Evolutionary conservation across 2,888 invertebrate genomes (phyloP).

Genomic region (Hoplodrina blanda): DNA sequence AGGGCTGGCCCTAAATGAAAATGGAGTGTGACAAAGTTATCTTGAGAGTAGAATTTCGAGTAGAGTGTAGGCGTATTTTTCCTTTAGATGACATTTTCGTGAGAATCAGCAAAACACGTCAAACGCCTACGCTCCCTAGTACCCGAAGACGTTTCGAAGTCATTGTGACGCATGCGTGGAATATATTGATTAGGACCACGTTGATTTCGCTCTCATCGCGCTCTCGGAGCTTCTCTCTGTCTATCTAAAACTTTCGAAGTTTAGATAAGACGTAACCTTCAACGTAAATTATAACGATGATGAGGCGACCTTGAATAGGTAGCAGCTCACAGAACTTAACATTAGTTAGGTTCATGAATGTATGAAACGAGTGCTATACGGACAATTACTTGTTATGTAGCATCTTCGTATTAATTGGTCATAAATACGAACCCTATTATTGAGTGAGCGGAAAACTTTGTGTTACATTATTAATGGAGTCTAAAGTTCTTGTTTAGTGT

Average conservation of each 20-base stretch:
- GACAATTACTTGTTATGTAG: constrained; percentile 36
- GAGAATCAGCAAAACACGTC: constrained; percentile 59
- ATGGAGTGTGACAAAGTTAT: constrained; percentile 12
- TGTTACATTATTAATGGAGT: constrained; percentile 31
- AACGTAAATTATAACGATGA: constrained; percentile 26
- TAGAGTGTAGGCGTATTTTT: constrained; percentile 16
- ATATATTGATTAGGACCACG: constrained; percentile 84
- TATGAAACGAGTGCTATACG: constrained; percentile 46
- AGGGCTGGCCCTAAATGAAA: constrained; percentile 34
- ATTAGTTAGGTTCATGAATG: constrained; percentile 41
- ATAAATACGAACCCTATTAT: constrained; percentile 39
- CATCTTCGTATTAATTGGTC: constrained; percentile 50
- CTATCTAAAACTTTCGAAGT: constrained; percentile 50
- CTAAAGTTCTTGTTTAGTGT: constrained; percentile 37
- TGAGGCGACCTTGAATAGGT: constrained; percentile 55
- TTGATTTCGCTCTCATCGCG: constrained; percentile 76
- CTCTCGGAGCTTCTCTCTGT: constrained; percentile 62
- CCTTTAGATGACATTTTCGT: constrained; percentile 42
- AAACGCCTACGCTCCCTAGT: constrained; percentile 71
- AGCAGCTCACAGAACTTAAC: constrained; percentile 32
- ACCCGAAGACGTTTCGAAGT: constrained; percentile 69
- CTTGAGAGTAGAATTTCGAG: constrained; percentile 11
- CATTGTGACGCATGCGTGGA: constrained; percentile 87
- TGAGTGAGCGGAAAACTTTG: constrained; percentile 48
- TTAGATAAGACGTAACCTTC: constrained; percentile 50